Base-by-base conservation (phyloP, 2,113 vertebrate genomes). In the Oncorhynchus masou region DNA sequence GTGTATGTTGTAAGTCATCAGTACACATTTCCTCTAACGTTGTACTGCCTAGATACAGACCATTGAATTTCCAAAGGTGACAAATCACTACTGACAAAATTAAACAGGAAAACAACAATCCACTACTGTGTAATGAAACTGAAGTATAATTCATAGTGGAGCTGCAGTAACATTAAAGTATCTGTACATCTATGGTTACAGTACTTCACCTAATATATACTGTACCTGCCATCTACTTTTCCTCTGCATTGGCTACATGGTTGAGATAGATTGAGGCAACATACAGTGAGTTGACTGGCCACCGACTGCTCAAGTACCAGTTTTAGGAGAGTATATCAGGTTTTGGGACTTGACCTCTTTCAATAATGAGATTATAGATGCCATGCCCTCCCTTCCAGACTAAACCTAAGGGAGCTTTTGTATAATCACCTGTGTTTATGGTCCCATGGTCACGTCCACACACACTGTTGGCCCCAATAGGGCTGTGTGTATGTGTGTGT, bases 291-390 rank as follows among this genome's bases (percentile, higher is more conserved):
- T 15, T 19, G 70, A 8, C 3, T 20, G n/a, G 6, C 48, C 48
- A 60, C 49, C 27, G 31, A 39, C 60, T 29, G 15, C 4, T 29
- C 70, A 19, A 0, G 27, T 66, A 29, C 2, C 11, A 48, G 83
- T 74, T 68, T 74, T 48, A 81, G 79, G 74, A 39, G 74, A 77
- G 62, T 73, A 29, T 73, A 12, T 45, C 39, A 11, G 39, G 39
- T 45, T 11, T 45, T 45, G 12, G 16, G 51, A 83, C 83, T 39
- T 81, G 82, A 59, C 81, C 77, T 86, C 76, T 72, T 87, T 83
- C 76, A 71, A 69, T 91, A 90, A 91, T 88, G 80, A 82, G 85
- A 86, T 89, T 81, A 86, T 66, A 9, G 65, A 71, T 77, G 64
- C 77, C 79, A 79, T 70, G 62, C 73, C 73, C 77, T 84, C 25